Evolutionary conservation across 2,797 vertebrate genomes (phyloP), one percentile per base, ranked within the genome.

Genomic region (Austrolebias charrua): DNA sequence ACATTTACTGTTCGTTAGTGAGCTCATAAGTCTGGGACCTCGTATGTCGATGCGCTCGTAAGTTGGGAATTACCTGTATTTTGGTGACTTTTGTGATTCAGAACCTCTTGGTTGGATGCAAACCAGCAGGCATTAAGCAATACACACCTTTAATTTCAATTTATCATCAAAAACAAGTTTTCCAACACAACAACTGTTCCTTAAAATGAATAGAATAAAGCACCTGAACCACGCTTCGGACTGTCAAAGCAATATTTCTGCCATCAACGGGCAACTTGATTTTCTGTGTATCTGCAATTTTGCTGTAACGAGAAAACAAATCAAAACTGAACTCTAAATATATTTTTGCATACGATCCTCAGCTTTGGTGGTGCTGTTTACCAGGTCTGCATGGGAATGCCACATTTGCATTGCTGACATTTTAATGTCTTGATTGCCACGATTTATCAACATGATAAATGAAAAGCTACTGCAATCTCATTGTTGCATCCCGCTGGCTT

Each of bases 261-360:
- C 80, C 76, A 86, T 90, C 87, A 83, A 63, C 75, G 83, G 88
- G 86, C 84, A 84, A 71, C 71, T 67, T 85, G 68, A 85, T 78
- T 86, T 78, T 81, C 20, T 54, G 51, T 79, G 77, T 81, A 87
- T 84, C 79, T 87, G 79, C 71, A 66, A 69, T 74, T 83, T 76
- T 78, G 59, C 70, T 63, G 68, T 19, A 54, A 69, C 63, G 43
- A 51, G 6, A 52, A 16, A 47, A 45, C 59, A 61, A 33, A 29
- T 14, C n/a, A 46, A 12, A 49, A 51, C 11, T 44, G 11, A 45
- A 69, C 33, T 70, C 60, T 54, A n/a, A 29, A 69, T 59, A 51
- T 62, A 1, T 70, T 29, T 9, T 63, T 16, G 53, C 66, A 60
- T 45, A 14, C 48, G 51, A 28, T 48, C 52, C 43, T 63, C 54